Conservation (phyloP, 2,888 invertebrate genomes). For the Diaphora mendica region DNA sequence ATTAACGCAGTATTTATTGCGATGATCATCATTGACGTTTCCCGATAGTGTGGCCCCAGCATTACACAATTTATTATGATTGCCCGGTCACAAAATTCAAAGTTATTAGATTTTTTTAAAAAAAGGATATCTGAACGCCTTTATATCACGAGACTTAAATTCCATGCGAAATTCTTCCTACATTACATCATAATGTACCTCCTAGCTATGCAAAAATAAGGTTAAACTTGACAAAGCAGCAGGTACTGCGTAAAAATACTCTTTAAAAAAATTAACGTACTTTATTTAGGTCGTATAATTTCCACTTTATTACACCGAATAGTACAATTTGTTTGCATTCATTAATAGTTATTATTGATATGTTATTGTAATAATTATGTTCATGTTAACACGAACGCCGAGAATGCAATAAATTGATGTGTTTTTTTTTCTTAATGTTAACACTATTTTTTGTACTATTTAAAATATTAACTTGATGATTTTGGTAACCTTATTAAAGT, state of each 20-base stretch:
- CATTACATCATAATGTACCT: conserved; percentile 28
- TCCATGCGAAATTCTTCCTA: conserved; percentile 26
- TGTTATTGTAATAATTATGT: conserved; percentile 43
- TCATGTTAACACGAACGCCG: conserved; percentile 37
- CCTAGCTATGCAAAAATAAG: conserved; percentile 41
- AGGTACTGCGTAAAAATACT: conserved; percentile 51
- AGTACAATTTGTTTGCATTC: conserved; percentile 75
- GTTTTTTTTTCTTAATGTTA: conserved; percentile 29
- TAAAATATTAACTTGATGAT: conserved; percentile 32
- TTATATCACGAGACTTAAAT: conserved; percentile 27
- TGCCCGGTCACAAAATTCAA: background rate
- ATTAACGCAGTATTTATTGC: too few species aligned
- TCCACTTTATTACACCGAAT: conserved; percentile 57
- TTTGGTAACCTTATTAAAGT: conserved; percentile 33
- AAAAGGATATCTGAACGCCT: conserved; percentile 40
- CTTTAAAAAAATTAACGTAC: conserved; percentile 42
- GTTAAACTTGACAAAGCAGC: conserved; percentile 50
- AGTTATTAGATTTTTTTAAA: background rate
- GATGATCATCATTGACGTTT: too few species aligned
- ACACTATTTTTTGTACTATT: conserved; percentile 41
- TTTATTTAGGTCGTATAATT: conserved; percentile 39
- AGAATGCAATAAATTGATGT: conserved; percentile 38
- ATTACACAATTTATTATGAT: background rate
- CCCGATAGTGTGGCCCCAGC: too few species aligned
- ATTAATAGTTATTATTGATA: conserved; percentile 47